Percentiles rank a stretch among this genome's conserved stretches.
Evolutionary conservation across 2,888 invertebrate species (phyloP).

Genomic region (Linnaemya vulpina): DNA sequence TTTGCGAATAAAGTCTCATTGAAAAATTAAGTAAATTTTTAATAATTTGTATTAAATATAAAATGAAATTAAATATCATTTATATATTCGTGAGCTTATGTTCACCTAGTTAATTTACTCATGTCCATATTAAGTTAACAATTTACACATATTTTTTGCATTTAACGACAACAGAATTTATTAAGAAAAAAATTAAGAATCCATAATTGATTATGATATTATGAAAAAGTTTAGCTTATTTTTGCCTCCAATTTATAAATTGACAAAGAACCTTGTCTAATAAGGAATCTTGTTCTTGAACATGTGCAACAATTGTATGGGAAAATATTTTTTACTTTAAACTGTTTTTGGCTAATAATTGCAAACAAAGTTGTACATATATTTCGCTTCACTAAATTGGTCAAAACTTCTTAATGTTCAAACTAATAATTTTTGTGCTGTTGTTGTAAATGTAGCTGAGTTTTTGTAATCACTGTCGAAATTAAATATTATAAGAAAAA

Average conservation of each 20-base stretch:
- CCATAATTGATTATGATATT: slow-evolving; percentile 67
- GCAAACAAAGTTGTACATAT: slow-evolving; percentile 52
- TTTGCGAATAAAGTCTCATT: slow-evolving; percentile 48
- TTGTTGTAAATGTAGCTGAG: slow-evolving; percentile 2
- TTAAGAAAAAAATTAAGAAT: slow-evolving; percentile 36
- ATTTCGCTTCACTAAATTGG: slow-evolving; percentile 56
- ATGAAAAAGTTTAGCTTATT: slow-evolving; percentile 37
- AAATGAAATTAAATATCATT: slow-evolving; percentile 20
- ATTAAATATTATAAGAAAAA: neutral
- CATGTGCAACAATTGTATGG: slow-evolving; percentile 60
- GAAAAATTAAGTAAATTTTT: slow-evolving; percentile 52
- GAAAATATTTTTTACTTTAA: slow-evolving; percentile 52
- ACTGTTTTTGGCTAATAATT: slow-evolving; percentile 64
- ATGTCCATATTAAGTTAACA: slow-evolving; percentile 62
- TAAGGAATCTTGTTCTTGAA: slow-evolving; percentile 67
- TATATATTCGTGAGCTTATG: slow-evolving; percentile 33
- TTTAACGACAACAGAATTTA: slow-evolving; percentile 43
- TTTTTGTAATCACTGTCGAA: slow-evolving; percentile 27
- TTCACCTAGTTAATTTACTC: slow-evolving; percentile 61
- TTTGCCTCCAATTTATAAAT: slow-evolving; percentile 58
- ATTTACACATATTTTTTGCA: slow-evolving; percentile 66
- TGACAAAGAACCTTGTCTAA: slow-evolving; percentile 65
- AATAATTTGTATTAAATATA: slow-evolving; percentile 53
- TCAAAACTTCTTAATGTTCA: slow-evolving; percentile 59
- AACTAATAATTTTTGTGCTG: slow-evolving; percentile 22